These are phyloP conservation scores for Mixornis gularis DNA, from an alignment of 2,113 vertebrate species.

Conservation along the genomic window DNA sequence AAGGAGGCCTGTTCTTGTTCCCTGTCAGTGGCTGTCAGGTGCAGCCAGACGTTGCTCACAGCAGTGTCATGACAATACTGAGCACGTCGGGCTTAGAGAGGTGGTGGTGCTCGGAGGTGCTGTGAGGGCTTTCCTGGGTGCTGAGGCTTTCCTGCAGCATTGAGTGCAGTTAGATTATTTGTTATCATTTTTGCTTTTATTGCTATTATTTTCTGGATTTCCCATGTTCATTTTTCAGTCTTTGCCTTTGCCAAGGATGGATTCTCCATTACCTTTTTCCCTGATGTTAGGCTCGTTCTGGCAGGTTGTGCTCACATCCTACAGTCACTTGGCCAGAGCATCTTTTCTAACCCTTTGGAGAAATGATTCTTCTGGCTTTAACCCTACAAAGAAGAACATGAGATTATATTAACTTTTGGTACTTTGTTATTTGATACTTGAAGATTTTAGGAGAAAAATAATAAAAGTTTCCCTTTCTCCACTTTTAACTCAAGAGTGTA, in stretches of 20 bases:
- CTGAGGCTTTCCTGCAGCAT: not conserved
- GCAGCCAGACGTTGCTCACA: not conserved
- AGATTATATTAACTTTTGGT: not conserved
- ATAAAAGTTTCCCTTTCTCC: not conserved
- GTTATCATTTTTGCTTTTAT: not conserved
- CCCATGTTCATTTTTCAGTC: not conserved
- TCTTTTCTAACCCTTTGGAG: not conserved
- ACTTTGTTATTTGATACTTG: not conserved
- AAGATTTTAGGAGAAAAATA: not conserved
- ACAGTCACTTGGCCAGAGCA: not conserved
- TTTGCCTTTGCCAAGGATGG: not conserved
- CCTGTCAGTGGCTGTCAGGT: not conserved
- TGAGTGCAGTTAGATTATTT: not conserved
- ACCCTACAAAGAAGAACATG: not conserved
- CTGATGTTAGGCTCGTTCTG: not conserved
- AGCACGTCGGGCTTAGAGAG: not conserved
- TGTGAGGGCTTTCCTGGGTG: not conserved
- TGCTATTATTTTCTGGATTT: not conserved
- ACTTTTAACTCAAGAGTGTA: not conserved
- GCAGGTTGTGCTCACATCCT: not conserved
- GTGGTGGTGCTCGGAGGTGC: not conserved
- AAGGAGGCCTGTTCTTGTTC: not conserved
- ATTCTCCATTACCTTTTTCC: not conserved
- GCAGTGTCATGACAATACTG: rapidly evolving
- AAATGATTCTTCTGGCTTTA: not conserved